Evolutionary conservation across 2,797 vertebrate genomes (phyloP), one percentile per base, ranked within the genome.

Genomic region (Hydrophis major): DNA sequence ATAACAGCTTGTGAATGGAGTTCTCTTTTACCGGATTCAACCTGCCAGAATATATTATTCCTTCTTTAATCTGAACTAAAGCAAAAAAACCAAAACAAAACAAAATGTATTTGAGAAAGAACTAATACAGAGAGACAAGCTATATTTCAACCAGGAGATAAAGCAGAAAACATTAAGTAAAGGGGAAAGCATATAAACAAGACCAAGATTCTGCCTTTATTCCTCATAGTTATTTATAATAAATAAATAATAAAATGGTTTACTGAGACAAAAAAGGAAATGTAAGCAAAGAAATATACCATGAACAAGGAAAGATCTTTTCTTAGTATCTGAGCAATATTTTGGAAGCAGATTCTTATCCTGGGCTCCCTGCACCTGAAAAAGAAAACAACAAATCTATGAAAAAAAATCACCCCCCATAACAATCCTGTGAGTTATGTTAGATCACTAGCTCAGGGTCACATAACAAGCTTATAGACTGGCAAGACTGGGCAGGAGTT

Each of bases 271-370:
- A 20, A 88, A 66, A 89, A 90, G 5, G 56, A 92, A 69, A 66
- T 27, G 27, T 60, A 86, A 89, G 90, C 47, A 90, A 22, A 6
- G 50, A 74, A 50, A 90, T 97, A 93, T 97, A 98, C 98, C 98
- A 98, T 98, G 98, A 98, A 98, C 97, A 98, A 97, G 22, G 97
- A 90, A 95, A 97, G 94, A 96, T 96, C 94, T 96, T 96, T 96
- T 97, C 97, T 97, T 93, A 96, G 92, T 90, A 96, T 96, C 94
- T 90, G 93, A 96, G 95, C 94, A 96, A 97, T 96, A 94, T 96
- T 94, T 95, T 96, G 94, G 92, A 90, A 95, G 96, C 94, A 95
- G 96, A 96, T 59, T 95, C 94, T 97, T 96, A 97, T 95, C 94
- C 93, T 3, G 87, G 89, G 87, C 89, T 95, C 94, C 86, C 96